Conservation (phyloP, 2,888 invertebrate genomes). For the Pristionchus entomophagus region DNA sequence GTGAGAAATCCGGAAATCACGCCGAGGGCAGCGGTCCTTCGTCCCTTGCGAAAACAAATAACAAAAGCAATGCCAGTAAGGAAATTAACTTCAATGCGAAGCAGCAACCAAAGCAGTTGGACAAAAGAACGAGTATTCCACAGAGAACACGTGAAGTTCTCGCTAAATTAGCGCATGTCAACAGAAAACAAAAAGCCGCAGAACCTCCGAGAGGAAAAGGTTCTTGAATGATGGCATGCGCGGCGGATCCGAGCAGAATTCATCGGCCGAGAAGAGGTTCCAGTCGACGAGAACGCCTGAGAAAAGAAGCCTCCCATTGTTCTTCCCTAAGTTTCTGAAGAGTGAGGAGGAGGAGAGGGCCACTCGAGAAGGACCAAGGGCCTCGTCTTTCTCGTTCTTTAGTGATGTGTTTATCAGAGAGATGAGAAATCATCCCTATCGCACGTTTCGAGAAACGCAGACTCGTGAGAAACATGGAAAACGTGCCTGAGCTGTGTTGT, state of each 20-base stretch:
- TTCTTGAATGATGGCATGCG: constrained; percentile 34
- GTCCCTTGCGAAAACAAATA: no score
- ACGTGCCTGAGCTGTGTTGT: neutral
- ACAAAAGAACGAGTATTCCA: no score
- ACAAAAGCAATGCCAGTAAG: no score
- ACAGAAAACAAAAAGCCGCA: neutral
- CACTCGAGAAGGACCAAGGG: neutral
- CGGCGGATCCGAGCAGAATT: constrained; percentile 45
- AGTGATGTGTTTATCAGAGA: no score
- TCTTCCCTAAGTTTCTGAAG: neutral
- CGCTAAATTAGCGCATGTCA: neutral
- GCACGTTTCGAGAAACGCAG: neutral
- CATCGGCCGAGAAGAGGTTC: constrained; percentile 39
- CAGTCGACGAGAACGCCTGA: constrained; percentile 46
- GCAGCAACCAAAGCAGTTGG: no score
- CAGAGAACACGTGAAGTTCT: neutral
- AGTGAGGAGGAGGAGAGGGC: no score
- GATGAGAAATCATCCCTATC: no score
- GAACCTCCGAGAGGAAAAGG: constrained; percentile 30
- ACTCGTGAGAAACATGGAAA: no score
- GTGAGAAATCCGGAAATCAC: neutral
- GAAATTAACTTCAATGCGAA: no score
- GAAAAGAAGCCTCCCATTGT: neutral
- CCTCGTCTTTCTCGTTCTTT: neutral
- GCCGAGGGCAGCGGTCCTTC: neutral